phyloP scores from a whole-genome alignment of 2,888 invertebrate genomes.

The Meghimatium bilineatum region DNA sequence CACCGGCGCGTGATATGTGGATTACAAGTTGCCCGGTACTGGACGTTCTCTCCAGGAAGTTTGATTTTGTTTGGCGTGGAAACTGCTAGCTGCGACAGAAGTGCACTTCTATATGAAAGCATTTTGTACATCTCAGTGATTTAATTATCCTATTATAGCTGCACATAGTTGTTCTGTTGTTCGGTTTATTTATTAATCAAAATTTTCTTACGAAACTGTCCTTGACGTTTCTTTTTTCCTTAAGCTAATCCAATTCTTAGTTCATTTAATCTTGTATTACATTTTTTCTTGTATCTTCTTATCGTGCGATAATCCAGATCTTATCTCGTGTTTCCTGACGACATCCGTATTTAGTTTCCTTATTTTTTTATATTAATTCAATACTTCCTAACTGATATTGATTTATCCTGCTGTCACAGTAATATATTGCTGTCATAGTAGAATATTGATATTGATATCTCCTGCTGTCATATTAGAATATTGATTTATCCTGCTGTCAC shows the following conservation, averaged over 20 bases:
- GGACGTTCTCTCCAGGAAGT: conserved; percentile 6
- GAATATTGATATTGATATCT: too few relatives aligned
- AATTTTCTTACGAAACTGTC: background rate
- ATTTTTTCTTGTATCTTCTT: background rate
- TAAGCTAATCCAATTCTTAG: background rate
- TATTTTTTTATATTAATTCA: too few relatives aligned
- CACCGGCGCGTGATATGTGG: background rate
- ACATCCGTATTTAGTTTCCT: too few relatives aligned
- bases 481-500: too few relatives aligned
- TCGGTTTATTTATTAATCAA: background rate
- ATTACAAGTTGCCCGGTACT: background rate
- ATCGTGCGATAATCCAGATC: too few relatives aligned
- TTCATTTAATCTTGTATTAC: background rate
- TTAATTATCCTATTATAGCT: background rate
- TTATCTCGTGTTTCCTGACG: too few relatives aligned
- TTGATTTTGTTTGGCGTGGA: background rate
- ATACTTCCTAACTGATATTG: too few relatives aligned
- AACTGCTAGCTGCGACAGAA: background rate
- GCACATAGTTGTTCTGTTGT: background rate
- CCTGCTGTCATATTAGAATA: too few relatives aligned
- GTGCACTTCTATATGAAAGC: conserved; percentile 1
- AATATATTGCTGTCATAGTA: too few relatives aligned
- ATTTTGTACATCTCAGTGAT: background rate
- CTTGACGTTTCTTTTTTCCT: background rate
- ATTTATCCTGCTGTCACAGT: too few relatives aligned